These are phyloP conservation scores for Andricus grossulariae DNA, from an alignment of 1,140 invertebrate species.

Conservation along the genomic window DNA sequence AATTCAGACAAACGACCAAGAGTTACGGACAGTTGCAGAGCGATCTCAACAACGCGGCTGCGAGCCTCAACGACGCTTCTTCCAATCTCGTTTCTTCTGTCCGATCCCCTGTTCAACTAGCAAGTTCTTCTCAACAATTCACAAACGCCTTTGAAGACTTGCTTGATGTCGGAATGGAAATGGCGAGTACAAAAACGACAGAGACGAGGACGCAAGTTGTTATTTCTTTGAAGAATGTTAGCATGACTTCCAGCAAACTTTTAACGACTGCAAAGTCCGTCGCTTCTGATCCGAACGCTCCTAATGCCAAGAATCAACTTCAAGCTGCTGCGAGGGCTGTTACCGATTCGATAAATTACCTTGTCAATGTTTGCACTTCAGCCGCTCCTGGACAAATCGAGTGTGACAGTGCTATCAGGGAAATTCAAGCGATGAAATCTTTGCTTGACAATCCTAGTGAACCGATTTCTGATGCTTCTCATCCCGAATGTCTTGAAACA, in stretches of 20 bases:
- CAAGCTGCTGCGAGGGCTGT: constrained; percentile 90
- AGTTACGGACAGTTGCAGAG: constrained; percentile 89
- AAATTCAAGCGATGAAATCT: constrained; percentile 90
- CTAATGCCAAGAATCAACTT: constrained; percentile 93
- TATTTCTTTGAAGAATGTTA: constrained; percentile 90
- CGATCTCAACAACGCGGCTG: constrained; percentile 89
- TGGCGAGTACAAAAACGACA: constrained; percentile 85
- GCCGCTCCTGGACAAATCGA: constrained; percentile 93
- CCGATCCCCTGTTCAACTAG: constrained; percentile 81
- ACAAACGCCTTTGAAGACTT: constrained; percentile 87
- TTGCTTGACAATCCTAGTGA: constrained; percentile 91
- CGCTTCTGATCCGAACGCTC: constrained; percentile 90
- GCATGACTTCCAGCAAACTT: constrained; percentile 91
- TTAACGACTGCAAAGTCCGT: constrained; percentile 92
- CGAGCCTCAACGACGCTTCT: constrained; percentile 87
- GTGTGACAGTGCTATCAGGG: constrained; percentile 96
- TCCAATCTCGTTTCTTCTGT: constrained; percentile 87
- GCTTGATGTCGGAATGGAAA: constrained; percentile 86
- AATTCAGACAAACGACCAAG: constrained; percentile 84
- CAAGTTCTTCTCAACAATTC: constrained; percentile 85
- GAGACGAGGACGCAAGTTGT: constrained; percentile 88
- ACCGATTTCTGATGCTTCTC: constrained; percentile 91
- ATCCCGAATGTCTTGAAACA: constrained; percentile 95
- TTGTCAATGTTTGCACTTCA: constrained; percentile 86
- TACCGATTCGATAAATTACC: constrained; percentile 94